Conservation (phyloP, 1,140 invertebrate genomes). For the Caenorhabditis inopinata region DNA sequence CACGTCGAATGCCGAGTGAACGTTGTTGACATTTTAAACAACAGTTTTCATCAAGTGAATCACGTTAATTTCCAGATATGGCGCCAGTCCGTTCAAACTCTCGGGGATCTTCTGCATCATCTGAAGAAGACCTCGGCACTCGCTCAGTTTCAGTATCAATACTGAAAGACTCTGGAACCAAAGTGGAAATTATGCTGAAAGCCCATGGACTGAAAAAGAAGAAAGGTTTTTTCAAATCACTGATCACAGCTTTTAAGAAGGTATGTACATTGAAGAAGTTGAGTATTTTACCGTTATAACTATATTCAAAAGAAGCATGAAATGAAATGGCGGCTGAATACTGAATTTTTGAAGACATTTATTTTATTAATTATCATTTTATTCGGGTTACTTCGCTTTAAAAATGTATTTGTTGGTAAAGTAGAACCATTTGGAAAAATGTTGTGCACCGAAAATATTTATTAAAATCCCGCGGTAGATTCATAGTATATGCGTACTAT, state of each 20-base stretch:
- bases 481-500: background rate
- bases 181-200: conserved; percentile 49
- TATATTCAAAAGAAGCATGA: too few species aligned
- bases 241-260: conserved; percentile 48
- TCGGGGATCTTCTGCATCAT: conserved; percentile 4
- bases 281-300: too few species aligned
- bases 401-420: background rate
- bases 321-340: too few species aligned
- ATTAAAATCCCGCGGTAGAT: too few species aligned
- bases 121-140: conserved; percentile 26
- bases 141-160: conserved; percentile 42
- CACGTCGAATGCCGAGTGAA: too few species aligned
- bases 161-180: conserved; percentile 46
- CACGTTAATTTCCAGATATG: background rate
- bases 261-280: too few species aligned
- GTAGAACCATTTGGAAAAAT: background rate
- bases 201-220: conserved; percentile 48
- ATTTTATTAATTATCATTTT: too few species aligned
- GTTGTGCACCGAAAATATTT: background rate
- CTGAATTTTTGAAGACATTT: too few species aligned
- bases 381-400: too few species aligned
- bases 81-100: background rate
- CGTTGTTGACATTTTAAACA: too few species aligned
- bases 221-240: conserved; percentile 42
- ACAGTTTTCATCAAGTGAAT: background rate